A percentile compares a stretch with the other conserved stretches of the same genome.
Conservation (phyloP, 2,113 vertebrate genomes). For the Trichechus manatus region DNA sequence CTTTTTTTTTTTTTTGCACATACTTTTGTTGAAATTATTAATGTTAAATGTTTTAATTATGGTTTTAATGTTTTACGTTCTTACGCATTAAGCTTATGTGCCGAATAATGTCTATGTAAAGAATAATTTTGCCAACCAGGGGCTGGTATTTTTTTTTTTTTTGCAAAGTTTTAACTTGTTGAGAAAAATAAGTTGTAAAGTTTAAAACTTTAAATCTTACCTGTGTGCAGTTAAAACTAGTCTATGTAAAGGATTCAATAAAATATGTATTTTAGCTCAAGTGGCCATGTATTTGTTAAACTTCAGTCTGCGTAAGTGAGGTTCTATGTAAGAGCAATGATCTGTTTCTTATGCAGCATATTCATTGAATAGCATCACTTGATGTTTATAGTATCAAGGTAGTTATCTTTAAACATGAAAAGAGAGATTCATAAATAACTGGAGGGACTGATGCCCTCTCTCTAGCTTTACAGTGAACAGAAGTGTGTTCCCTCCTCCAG, state of each 20-base stretch:
- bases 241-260: not conserved
- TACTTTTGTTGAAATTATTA: conserved; percentile 23
- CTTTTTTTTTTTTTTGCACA: not conserved
- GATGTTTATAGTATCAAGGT: not conserved
- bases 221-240: not conserved
- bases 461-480: not conserved
- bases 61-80: not conserved
- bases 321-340: not conserved
- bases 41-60: conserved; percentile 29
- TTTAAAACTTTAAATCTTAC: conserved; percentile 21
- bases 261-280: not conserved
- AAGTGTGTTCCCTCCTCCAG: not conserved
- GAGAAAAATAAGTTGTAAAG: conserved; percentile 15
- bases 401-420: not conserved
- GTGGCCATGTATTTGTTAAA: not conserved
- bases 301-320: not conserved
- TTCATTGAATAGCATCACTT: not conserved
- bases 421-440: not conserved
- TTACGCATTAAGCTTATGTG: not conserved
- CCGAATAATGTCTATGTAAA: not conserved
- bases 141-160: not conserved
- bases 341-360: not conserved
- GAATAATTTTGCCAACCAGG: not conserved
- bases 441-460: not conserved
- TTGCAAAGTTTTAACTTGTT: not conserved